Evolutionary conservation across 2,797 vertebrate genomes (phyloP).

Genomic region (Psittacula echo): DNA sequence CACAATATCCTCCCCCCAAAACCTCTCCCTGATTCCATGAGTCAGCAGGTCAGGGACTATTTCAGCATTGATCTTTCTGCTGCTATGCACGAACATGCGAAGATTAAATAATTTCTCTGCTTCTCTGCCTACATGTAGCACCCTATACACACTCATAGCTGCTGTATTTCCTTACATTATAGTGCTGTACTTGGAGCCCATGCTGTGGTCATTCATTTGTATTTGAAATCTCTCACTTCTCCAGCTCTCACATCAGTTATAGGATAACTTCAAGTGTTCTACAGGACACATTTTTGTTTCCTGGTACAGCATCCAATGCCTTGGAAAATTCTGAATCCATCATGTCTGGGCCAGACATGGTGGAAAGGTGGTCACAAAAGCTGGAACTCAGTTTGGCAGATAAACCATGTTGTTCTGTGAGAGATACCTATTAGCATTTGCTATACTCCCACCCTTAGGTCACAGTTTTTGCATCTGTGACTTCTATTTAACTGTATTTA

Average conservation of each 20-base stretch:
- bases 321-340: background rate
- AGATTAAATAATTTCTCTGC: background rate
- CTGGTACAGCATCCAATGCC: background rate
- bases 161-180: background rate
- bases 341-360: background rate
- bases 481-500: background rate
- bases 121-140: background rate
- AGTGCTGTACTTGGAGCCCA: background rate
- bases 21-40: accelerated
- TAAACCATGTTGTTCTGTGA: background rate
- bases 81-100: background rate
- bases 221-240: background rate
- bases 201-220: background rate
- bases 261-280: background rate
- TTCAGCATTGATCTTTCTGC: background rate
- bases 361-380: background rate
- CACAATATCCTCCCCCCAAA: background rate
- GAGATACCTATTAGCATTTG: background rate
- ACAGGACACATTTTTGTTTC: background rate
- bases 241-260: background rate
- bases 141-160: background rate
- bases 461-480: background rate
- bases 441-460: background rate
- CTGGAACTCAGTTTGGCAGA: background rate
- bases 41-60: background rate